A percentile compares a stretch with the other conserved stretches of the same genome.
Evolutionary conservation across 2,888 invertebrate species (phyloP).

Genomic region (Trachelus stipa): DNA sequence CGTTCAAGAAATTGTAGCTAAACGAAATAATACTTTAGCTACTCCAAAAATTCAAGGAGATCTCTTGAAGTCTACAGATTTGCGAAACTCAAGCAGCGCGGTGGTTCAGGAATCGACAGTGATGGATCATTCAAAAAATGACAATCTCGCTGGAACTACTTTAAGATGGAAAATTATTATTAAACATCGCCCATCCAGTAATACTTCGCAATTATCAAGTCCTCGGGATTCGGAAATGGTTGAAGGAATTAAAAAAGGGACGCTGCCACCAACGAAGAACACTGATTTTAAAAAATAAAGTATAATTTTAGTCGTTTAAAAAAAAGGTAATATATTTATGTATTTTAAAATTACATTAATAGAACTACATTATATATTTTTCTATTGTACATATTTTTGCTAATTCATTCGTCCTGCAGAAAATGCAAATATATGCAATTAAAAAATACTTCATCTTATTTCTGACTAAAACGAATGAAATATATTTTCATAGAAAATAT

Average conservation of each 20-base stretch:
- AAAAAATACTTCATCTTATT: not conserved
- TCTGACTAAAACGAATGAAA: not conserved
- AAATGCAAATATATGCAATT: not conserved
- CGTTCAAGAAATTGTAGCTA: slow-evolving; percentile 1
- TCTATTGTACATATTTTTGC: not conserved
- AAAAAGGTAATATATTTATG: not conserved
- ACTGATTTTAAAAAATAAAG: not conserved
- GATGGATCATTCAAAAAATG: slow-evolving; percentile 1
- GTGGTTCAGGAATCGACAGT: not conserved
- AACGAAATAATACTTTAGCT: not conserved
- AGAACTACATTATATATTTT: not conserved
- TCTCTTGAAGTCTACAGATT: not conserved
- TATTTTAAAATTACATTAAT: not conserved
- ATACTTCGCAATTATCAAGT: not conserved
- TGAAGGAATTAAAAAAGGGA: not conserved
- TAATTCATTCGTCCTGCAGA: not conserved
- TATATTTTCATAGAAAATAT: not conserved
- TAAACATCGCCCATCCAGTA: slow-evolving; percentile 29
- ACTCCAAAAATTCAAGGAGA: not conserved
- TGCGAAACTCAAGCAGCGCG: not conserved
- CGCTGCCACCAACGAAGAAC: not conserved
- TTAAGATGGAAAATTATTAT: slow-evolving; percentile 36
- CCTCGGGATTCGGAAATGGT: not conserved
- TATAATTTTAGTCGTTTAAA: not conserved
- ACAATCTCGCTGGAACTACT: slow-evolving; percentile 22